phyloP scores from a whole-genome alignment of 2,113 vertebrate species.

The Triplophysa siluroides region DNA sequence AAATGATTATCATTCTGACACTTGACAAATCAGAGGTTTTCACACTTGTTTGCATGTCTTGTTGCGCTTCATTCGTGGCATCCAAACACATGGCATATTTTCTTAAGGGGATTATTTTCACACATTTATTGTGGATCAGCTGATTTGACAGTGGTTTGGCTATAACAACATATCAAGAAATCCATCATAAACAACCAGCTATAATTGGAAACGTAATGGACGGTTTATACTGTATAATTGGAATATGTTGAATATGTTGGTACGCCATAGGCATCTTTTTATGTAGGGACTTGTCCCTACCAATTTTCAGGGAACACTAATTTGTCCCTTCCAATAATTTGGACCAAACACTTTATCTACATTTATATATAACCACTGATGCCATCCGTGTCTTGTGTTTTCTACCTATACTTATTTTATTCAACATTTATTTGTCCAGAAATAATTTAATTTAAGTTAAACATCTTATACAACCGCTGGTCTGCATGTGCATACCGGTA shows the following conservation, averaged over 20 bases:
- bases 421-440: no score
- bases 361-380: no score
- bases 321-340: no score
- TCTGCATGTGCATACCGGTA: no score
- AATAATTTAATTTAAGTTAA: no score
- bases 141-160: conserved; percentile 36
- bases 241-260: neutral
- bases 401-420: no score
- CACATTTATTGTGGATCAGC: conserved; percentile 25
- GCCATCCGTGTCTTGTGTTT: no score
- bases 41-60: conserved; percentile 14
- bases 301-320: no score
- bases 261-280: no score
- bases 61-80: conserved; percentile 8
- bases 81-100: conserved; percentile 19
- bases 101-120: conserved; percentile 34
- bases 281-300: no score
- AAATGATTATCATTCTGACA: conserved; percentile 37
- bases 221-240: neutral
- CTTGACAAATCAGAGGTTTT: conserved; percentile 29
- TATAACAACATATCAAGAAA: conserved; percentile 13
- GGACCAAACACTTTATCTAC: no score
- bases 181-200: conserved; percentile 12
- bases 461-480: no score
- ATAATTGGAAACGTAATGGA: neutral